A percentile compares a stretch with the other conserved stretches of the same genome.
Evolutionary conservation across 1,140 invertebrate species (phyloP).

Genomic region (Lordiphosa collinella): DNA sequence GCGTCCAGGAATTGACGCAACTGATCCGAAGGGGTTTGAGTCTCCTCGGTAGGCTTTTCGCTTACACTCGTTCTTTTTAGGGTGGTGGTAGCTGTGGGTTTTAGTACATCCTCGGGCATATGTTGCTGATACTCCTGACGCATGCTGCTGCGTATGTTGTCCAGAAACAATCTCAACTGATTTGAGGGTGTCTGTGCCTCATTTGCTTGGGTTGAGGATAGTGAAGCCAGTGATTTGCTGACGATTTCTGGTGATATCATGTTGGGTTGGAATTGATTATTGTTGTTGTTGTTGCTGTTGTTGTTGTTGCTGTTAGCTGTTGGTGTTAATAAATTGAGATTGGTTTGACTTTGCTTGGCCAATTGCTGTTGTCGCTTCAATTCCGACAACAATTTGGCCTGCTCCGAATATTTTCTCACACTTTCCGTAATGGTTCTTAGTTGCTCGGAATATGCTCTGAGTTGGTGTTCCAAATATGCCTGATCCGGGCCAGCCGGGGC

Average conservation of each 20-base stretch:
- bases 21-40: constrained; percentile 77
- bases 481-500: constrained; percentile 66
- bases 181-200: constrained; percentile 73
- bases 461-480: constrained; percentile 73
- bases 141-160: constrained; percentile 78
- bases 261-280: constrained; percentile 64
- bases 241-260: constrained; percentile 78
- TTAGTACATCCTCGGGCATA: constrained; percentile 71
- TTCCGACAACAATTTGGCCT: constrained; percentile 75
- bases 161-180: constrained; percentile 71
- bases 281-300: constrained; percentile 11
- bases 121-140: constrained; percentile 73
- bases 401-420: constrained; percentile 78
- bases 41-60: constrained; percentile 19
- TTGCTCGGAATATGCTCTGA: constrained; percentile 77
- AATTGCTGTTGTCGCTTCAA: constrained; percentile 75
- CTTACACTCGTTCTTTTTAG: constrained; percentile 12
- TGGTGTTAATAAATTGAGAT: constrained; percentile 55
- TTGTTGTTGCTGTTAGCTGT: constrained; percentile 16
- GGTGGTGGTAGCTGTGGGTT: constrained; percentile 32
- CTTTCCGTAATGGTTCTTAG: constrained; percentile 76
- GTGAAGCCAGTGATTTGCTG: constrained; percentile 70
- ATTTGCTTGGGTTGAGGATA: constrained; percentile 37
- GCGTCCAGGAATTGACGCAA: constrained; percentile 75
- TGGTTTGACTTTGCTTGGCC: constrained; percentile 60